Evolutionary conservation across 2,113 vertebrate species (phyloP).

Genomic region (Poeciliopsis turrubarensis): DNA sequence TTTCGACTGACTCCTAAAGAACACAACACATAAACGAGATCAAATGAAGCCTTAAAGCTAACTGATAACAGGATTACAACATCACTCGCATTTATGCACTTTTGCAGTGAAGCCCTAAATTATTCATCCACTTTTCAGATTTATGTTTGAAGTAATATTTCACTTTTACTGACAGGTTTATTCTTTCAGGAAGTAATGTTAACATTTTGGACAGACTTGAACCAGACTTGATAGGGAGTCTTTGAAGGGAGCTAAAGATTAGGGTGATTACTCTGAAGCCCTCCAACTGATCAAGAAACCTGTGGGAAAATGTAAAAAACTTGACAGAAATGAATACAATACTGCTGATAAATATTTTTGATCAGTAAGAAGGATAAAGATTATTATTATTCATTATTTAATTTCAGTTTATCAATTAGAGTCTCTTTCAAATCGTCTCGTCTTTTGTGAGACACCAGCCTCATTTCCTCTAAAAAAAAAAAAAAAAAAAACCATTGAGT

Average conservation of each 20-base stretch:
- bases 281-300: too few relatives aligned
- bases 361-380: too few relatives aligned
- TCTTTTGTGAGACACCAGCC: not conserved
- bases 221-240: too few relatives aligned
- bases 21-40: not conserved
- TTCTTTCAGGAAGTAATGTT: not conserved
- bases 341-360: too few relatives aligned
- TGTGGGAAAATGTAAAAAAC: too few relatives aligned
- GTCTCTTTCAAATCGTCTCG: not conserved
- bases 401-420: not conserved
- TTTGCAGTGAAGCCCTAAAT: not conserved
- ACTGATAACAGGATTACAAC: not conserved
- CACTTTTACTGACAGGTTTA: not conserved
- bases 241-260: not conserved
- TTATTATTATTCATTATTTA: not conserved
- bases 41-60: not conserved
- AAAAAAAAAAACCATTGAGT: too few relatives aligned
- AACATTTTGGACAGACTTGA: not conserved
- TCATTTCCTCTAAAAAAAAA: too few relatives aligned
- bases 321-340: too few relatives aligned
- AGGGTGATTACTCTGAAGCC: not conserved
- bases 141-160: not conserved
- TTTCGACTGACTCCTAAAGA: not conserved
- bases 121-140: not conserved
- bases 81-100: not conserved